A percentile compares a stretch with the other conserved stretches of the same genome.
Evolutionary conservation across 1,140 invertebrate genomes (phyloP).

Genomic region (Meteorus sp.): DNA sequence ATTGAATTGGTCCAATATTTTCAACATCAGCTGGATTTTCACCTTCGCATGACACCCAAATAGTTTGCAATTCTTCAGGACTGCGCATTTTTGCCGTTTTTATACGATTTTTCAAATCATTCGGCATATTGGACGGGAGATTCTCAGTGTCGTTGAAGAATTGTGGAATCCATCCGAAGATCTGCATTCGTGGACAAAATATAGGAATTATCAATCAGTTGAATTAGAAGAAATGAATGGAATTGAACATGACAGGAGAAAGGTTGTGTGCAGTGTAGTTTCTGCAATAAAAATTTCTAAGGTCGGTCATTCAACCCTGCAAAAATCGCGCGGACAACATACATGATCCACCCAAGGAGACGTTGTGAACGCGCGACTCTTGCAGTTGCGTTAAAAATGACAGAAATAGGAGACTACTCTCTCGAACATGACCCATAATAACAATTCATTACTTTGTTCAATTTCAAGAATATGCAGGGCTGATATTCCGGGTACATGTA

Average conservation of each 20-base stretch:
- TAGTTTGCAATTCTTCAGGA: conserved; percentile 64
- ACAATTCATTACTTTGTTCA: conserved; percentile 63
- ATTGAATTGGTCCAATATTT: conserved; percentile 83
- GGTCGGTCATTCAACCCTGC: no score
- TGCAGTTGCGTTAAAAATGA: no score
- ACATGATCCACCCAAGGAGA: no score
- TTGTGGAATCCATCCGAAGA: conserved; percentile 78
- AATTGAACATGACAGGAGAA: no score
- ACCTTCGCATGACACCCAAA: conserved; percentile 87
- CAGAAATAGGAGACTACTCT: no score
- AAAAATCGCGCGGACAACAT: no score
- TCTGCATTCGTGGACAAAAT: conserved; percentile 57
- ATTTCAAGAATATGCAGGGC: conserved; percentile 69
- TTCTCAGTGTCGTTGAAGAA: conserved; percentile 75
- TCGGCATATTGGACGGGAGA: conserved; percentile 72
- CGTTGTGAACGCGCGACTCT: no score
- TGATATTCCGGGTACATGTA: conserved; percentile 64
- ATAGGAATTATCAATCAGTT: conserved; percentile 3
- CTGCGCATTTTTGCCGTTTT: conserved; percentile 44
- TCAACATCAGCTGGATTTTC: conserved; percentile 89
- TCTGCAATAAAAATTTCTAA: no score
- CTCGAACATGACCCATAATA: no score
- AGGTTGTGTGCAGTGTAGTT: no score
- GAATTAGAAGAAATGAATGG: background rate
- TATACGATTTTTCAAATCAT: conserved; percentile 74